These are phyloP conservation scores for Ornithoptera priamus DNA, from an alignment of 2,888 invertebrate genomes.

Conservation along the genomic window DNA sequence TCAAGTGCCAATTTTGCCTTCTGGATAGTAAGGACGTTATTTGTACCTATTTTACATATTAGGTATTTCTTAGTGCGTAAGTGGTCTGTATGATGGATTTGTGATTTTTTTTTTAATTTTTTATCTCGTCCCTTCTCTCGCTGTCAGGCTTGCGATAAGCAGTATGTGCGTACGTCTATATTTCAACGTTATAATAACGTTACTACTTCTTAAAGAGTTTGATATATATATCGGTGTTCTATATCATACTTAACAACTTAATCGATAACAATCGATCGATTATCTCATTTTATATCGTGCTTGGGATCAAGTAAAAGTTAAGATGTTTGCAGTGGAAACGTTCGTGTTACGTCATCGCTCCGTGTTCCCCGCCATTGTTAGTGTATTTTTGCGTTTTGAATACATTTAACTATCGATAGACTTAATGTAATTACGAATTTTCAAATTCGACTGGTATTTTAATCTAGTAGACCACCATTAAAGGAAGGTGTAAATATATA, in stretches of 20 bases:
- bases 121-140: conserved; percentile 33
- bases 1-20: conserved; percentile 81
- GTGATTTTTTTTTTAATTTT: conserved; percentile 49
- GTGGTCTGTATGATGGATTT: conserved; percentile 67
- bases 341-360: conserved; percentile 1
- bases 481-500: conserved; percentile 61
- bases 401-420: conserved; percentile 45
- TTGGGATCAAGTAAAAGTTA: conserved; percentile 79
- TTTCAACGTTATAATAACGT: conserved; percentile 43
- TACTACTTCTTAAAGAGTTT: conserved; percentile 13
- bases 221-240: conserved; percentile 32
- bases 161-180: conserved; percentile 41
- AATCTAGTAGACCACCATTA: conserved; percentile 49
- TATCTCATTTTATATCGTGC: conserved; percentile 67
- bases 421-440: conserved; percentile 60
- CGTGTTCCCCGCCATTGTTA: conserved; percentile 27
- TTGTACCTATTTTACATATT: conserved; percentile 76
- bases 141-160: conserved; percentile 54
- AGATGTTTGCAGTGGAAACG: conserved; percentile 31
- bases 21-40: conserved; percentile 78
- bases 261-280: conserved; percentile 42
- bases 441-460: conserved; percentile 59
- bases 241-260: conserved; percentile 19
- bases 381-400: conserved; percentile 17
- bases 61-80: conserved; percentile 77